Evolutionary conservation across 1,140 invertebrate genomes (phyloP), one percentile per base, ranked within the genome.

Genomic region (Lutraria rhynchaena): DNA sequence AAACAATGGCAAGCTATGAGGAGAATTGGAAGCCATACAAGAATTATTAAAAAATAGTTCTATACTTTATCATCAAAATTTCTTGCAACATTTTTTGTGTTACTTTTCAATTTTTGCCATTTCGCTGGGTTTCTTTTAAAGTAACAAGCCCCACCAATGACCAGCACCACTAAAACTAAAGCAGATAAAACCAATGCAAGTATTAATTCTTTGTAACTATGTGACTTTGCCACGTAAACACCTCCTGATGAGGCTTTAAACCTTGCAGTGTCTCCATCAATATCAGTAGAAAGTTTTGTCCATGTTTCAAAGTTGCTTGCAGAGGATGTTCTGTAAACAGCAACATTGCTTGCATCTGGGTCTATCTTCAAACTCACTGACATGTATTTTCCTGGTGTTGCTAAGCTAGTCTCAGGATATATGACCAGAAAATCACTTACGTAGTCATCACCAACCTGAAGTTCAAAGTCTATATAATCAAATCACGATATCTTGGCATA

Each of bases 381-480:
- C 33, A 90, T 82, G 27, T 61, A 63, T 37, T 88, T 86, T 1
- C 74, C 82, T 22, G 80, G 49, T 11, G 70, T 60, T 0, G 85
- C 81, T 1, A 89, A 24, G 22, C 80, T 33, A 27, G 70, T 65
- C 55, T 90, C 84, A 13, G 91, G 91, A 46, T 74, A 81, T 22
- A 92, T 24, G 4, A 89, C 67, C 9, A 89, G 46, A 70, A 90
- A 90, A 41, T 89, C 82, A 83, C 91, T 92, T 31, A 87, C 89
- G 84, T 88, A 91, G 13, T 86, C 86, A 63, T 89, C 87, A 29
- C 87, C 90, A 60, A 83, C 81, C 90, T 91, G 74, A 19, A n/a
- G n/a, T n/a, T n/a, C n/a, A n/a, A n/a, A n/a, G n/a, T n/a, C n/a
- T n/a, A n/a, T n/a, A n/a, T n/a, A n/a, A n/a, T n/a, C n/a, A n/a